These are phyloP conservation scores for Mormyrus hasselquistii DNA, from an alignment of 2,797 vertebrate genomes.

Conservation along the genomic window DNA sequence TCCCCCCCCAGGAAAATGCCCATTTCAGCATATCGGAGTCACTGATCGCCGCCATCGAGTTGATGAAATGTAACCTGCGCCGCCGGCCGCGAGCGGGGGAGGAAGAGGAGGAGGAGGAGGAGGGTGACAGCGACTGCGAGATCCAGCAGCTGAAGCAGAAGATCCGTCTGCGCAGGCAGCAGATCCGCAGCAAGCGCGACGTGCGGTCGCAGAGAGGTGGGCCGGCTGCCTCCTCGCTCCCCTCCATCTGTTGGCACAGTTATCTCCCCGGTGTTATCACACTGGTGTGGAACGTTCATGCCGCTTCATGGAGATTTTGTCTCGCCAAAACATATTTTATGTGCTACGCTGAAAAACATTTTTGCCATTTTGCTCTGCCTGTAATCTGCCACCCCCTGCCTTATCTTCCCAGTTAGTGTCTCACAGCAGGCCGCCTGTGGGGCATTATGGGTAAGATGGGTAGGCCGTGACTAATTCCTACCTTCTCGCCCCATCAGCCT, in stretches of 20 bases:
- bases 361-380: neutral
- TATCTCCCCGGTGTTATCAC: neutral
- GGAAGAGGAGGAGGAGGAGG: conserved; percentile 61
- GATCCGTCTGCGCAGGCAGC: conserved; percentile 85
- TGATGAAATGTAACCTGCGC: conserved; percentile 94
- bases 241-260: neutral
- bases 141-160: conserved; percentile 96
- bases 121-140: conserved; percentile 81
- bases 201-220: conserved; percentile 47
- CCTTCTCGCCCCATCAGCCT: conserved; percentile 51
- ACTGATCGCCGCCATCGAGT: conserved; percentile 92
- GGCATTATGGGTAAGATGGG: neutral
- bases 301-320: neutral
- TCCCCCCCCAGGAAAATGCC: conserved; percentile 79
- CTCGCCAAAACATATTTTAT: neutral
- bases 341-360: neutral
- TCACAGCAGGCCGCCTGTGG: neutral
- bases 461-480: neutral
- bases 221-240: neutral
- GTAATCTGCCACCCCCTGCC: neutral
- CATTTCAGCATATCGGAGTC: conserved; percentile 98
- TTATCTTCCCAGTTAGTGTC: neutral
- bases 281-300: neutral
- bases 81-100: conserved; percentile 38
- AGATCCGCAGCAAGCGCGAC: conserved; percentile 74